phyloP scores from a whole-genome alignment of 1,140 invertebrate genomes.

The Colletes gigas region DNA sequence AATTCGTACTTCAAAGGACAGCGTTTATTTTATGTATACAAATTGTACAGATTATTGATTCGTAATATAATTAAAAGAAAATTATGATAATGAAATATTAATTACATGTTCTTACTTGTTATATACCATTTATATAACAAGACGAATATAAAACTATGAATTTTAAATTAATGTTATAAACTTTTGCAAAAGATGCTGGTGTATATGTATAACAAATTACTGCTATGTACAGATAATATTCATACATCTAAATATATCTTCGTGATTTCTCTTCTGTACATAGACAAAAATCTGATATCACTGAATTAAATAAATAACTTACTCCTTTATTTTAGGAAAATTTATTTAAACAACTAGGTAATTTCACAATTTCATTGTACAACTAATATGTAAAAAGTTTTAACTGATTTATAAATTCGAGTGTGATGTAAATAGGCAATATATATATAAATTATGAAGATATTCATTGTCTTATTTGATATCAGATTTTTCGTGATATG shows the following conservation, averaged over 20 bases:
- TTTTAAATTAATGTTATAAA: conserved; percentile 21
- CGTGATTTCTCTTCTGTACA: conserved; percentile 34
- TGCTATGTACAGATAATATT: conserved; percentile 43
- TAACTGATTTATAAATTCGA: conserved; percentile 23
- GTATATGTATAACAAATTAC: conserved; percentile 20
- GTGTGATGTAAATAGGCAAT: conserved; percentile 42
- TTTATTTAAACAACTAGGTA: conserved; percentile 31
- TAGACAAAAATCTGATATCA: conserved; percentile 49
- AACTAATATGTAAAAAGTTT: conserved; percentile 31
- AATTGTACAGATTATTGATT: conserved; percentile 36
- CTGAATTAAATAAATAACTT: conserved; percentile 25
- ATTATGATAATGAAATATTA: conserved; percentile 9
- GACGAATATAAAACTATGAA: not conserved
- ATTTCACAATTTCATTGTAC: conserved; percentile 14
- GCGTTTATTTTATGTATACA: conserved; percentile 48
- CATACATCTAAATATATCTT: conserved; percentile 18
- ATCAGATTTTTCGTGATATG: conserved; percentile 43
- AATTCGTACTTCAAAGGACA: conserved; percentile 45
- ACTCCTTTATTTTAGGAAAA: conserved; percentile 29
- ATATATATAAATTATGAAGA: conserved; percentile 20
- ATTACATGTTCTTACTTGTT: conserved; percentile 20
- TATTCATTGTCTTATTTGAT: conserved; percentile 33
- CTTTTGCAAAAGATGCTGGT: conserved; percentile 13
- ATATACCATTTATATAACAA: conserved; percentile 13
- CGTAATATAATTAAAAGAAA: conserved; percentile 17